Base-by-base conservation (phyloP, 1,140 invertebrate species). In the Palaemon carinicauda region DNA sequence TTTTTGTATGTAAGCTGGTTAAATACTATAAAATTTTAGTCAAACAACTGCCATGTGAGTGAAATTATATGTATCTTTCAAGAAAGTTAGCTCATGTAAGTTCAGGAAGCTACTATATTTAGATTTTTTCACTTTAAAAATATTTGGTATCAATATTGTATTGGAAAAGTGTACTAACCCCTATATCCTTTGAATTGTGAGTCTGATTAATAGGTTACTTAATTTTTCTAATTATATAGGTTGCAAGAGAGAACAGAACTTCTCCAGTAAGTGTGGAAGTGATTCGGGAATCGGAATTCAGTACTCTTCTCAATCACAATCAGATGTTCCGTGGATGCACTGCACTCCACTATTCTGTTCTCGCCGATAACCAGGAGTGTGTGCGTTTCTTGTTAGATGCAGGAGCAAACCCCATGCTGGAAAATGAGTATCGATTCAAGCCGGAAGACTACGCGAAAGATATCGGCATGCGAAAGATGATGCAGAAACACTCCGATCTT, bases 331-430 rank as follows among this genome's bases (percentile, higher is more conserved):
- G 94, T 87, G 97, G 96, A 24, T 97, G 96, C 91, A 98, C 97
- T 78, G 94, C 97, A 65, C 92, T 98, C 60, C 97, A 98, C 91
- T 98, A 98, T 93, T 96, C 97, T 21, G 96, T 95, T 60, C 91
- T 98, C 50, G 92, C 94, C 17, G 95, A 97, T 92, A 94, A 95
- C 90, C 90, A 93, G 27, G 92, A 92, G 21, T 93, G 94, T 77
- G 91, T 93, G 17, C 90, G 91, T 86, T 17, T 91, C 1, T 90
- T 94, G 27, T 89, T 94, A 12, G 90, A 92, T 80, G 73, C 82
- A 73, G 82, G 82, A 56, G 93, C 93, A 60, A 91, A 93, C 90
- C 93, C 93, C 5, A 90, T 91, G 9, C 80, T 91, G 50, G 94
- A 95, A 90, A 97, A 96, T 92, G 95, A 96, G 90, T 93, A 94